Conservation (phyloP, 2,113 vertebrate species). For the Pan paniscus region DNA sequence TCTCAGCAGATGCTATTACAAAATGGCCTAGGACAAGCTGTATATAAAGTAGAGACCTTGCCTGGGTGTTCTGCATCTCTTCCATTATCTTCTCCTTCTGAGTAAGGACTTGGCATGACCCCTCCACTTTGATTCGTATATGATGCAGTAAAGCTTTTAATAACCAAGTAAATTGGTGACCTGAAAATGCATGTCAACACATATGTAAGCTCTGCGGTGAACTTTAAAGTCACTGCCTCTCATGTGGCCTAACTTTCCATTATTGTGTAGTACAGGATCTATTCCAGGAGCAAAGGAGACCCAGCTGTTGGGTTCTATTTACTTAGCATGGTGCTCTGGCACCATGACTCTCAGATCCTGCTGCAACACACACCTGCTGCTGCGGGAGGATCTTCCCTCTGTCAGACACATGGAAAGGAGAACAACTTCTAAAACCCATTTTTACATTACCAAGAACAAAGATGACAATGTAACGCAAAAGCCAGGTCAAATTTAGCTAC, state of each 20-base stretch:
- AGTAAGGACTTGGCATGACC: neutral
- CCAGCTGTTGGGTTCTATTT: neutral
- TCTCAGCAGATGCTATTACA: neutral
- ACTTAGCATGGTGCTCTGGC: neutral
- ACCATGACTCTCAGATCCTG: neutral
- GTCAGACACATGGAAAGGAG: neutral
- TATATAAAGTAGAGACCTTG: neutral
- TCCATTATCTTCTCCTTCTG: neutral
- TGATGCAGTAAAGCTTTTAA: slow-evolving; percentile 25
- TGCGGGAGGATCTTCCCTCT: neutral
- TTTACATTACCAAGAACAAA: slow-evolving; percentile 43
- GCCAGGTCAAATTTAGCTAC: slow-evolving; percentile 31
- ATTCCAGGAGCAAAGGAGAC: neutral
- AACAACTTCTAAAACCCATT: neutral
- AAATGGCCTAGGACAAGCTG: neutral
- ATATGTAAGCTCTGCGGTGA: neutral
- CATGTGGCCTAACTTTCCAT: neutral
- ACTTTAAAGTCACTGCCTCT: neutral
- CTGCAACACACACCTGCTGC: neutral
- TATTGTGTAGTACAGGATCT: neutral
- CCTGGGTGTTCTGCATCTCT: neutral
- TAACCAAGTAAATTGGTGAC: slow-evolving; percentile 11
- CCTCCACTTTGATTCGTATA: neutral
- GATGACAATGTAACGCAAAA: slow-evolving; percentile 36
- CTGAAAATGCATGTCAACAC: neutral